Base-by-base conservation (phyloP, 2,888 invertebrate species). In the Dolichomitus sp. region DNA sequence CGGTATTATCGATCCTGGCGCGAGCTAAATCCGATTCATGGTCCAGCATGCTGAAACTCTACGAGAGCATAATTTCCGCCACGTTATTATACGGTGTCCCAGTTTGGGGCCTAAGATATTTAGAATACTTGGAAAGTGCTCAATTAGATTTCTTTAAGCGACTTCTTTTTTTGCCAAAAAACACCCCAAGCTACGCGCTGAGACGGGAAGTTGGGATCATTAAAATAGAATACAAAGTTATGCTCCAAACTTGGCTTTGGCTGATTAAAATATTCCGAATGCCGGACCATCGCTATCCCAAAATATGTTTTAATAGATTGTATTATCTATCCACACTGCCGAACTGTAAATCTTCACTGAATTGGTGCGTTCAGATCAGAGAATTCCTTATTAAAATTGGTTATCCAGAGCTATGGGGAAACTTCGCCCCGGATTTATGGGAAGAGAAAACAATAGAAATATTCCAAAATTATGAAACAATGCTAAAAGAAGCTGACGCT, bases 161-260 rank as follows among this genome's bases (percentile, higher is more conserved):
- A 12, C 74, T 74, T 9, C 50, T 74, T 0, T 52, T 19, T 9
- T 14, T 74, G 1, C 61, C 74, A 17, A 74, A 74, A 33, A 74
- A 63, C 17, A 42, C 52, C 27, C 33, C 74, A 19, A 54, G 40
- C 7, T 57, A 57, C 17, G 11, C 54, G 19, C 27, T 72, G 4
- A 19, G 63, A 19, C 23, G 48, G 30, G 75, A 66, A 42, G 23
- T 17, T 0, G 74, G 54, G 0, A 42, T 65, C 7, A 14, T 65
- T 27, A 27, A 45, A 65, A 65, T 65, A 14, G 65, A 65, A 27
- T 45, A 65, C 19, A 65, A 65, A 45, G 65, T 65, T 14, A 65
- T 45, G 65, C 65, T 65, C 0, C 65, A 27, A 7, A 45, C 27
- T 2, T 65, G 65, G 45, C 4, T 4, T n/a, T 65, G 65, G 65